These are phyloP conservation scores for Leptoteleia sp. DNA, from an alignment of 1,140 invertebrate genomes.

Conservation along the genomic window DNA sequence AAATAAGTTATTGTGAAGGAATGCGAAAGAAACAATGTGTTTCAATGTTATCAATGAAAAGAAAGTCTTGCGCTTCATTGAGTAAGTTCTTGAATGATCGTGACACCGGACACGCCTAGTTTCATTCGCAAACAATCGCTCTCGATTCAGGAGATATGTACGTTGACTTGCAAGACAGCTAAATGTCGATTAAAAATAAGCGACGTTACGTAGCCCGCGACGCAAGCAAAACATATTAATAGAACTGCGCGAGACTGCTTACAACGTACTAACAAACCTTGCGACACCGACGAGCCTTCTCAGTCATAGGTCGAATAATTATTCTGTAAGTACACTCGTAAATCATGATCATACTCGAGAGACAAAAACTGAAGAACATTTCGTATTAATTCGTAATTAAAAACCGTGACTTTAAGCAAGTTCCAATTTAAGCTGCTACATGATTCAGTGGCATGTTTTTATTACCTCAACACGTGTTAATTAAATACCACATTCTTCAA, in stretches of 20 bases:
- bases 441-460: conserved; percentile 35
- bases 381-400: conserved; percentile 57
- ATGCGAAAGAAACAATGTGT: no score
- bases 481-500: conserved; percentile 10
- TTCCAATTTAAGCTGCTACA: conserved; percentile 41
- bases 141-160: conserved; percentile 4
- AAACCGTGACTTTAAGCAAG: conserved; percentile 46
- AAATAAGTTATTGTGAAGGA: no score
- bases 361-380: conserved; percentile 56
- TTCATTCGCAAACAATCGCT: conserved; percentile 19
- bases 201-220: conserved; percentile 11
- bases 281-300: conserved; percentile 37
- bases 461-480: background rate
- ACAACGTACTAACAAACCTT: conserved; percentile 53
- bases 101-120: conserved; percentile 10
- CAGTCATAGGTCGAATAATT: conserved; percentile 56
- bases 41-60: conserved; percentile 18
- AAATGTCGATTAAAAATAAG: conserved; percentile 47
- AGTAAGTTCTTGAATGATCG: conserved; percentile 7
- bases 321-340: conserved; percentile 53
- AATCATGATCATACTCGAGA: conserved; percentile 61
- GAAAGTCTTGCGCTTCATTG: conserved; percentile 14
- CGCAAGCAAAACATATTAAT: conserved; percentile 48
- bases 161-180: conserved; percentile 8
- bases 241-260: conserved; percentile 43